phyloP scores from a whole-genome alignment of 2,888 invertebrate species.

The Andrena dorsata region DNA sequence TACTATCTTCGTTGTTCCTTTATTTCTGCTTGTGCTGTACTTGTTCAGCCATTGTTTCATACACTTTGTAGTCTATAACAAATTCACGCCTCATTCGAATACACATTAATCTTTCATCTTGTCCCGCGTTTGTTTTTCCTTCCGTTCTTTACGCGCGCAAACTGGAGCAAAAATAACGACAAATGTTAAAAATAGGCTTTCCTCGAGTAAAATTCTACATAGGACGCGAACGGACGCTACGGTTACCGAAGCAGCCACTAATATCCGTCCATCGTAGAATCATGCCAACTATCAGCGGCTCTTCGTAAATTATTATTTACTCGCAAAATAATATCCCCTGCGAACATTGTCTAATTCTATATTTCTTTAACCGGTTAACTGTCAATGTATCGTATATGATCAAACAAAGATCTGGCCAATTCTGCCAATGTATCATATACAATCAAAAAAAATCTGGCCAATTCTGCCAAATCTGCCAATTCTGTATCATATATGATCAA shows the following conservation, averaged over 20 bases:
- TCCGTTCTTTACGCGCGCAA: not conserved
- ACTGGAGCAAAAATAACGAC: constrained; percentile 20
- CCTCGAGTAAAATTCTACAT: constrained; percentile 19
- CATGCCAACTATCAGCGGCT: constrained; percentile 25
- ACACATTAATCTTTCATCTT: constrained; percentile 1
- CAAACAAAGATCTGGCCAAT: too few species aligned
- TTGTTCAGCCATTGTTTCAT: not conserved
- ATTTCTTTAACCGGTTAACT: not conserved
- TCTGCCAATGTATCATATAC: too few species aligned
- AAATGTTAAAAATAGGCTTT: constrained; percentile 28
- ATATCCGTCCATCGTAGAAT: constrained; percentile 11
- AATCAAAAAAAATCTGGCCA: too few species aligned
- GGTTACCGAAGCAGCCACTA: constrained; percentile 14
- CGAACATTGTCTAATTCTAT: not conserved
- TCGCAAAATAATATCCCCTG: not conserved
- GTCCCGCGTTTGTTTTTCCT: not conserved
- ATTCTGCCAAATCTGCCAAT: too few species aligned
- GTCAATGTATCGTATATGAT: too few species aligned
- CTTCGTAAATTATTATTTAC: constrained; percentile 28
- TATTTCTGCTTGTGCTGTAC: not conserved
- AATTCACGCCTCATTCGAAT: not conserved
- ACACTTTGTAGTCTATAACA: not conserved
- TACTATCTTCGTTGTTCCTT: not conserved
- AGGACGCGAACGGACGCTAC: not conserved
- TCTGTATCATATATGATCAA: too few species aligned